Base-by-base conservation (phyloP, 2,888 invertebrate species). In the Yponomeuta plumbellus region DNA sequence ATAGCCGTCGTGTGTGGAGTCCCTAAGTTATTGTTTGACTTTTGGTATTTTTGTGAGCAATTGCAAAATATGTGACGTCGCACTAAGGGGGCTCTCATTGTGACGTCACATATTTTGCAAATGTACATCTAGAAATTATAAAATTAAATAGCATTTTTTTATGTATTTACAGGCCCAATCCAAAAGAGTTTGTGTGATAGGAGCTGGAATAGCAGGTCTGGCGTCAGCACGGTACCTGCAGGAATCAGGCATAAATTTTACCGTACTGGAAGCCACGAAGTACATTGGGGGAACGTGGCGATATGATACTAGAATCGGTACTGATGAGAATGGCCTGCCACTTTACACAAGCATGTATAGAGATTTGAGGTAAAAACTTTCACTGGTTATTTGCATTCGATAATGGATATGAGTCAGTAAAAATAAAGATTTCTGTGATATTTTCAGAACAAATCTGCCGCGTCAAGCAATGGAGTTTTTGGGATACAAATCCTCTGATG, bases 291-390 rank as follows among this genome's bases (percentile, higher is more conserved):
- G 91, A 10, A 89, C 88, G 1, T 91, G 91, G 91, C 73, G 89
- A 58, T 91, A 85, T 69, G 89, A 90, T 21, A 81, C 93, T 1
- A 76, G 88, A 39, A 80, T 86, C 17, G 93, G 92, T 0, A 76
- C 68, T 0, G 93, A 94, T 74, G 86, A 92, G 69, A 82, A 92
- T 78, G 94, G 94, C 0, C 70, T 91, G 13, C 93, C 93, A 0
- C 77, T 94, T 17, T 93, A 93, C 74, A 93, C 94, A 2, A 94
- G 94, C 85, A 94, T 95, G 94, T 95, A 95, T 74, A 92, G 92
- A 75, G 88, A 92, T 77, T 86, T 95, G 70, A 92, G 92, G 95
- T 95, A 44, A 5, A 26, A 26, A 26, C 2, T 4, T 11, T 59
- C 8, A 22, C 34, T 34, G 34, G 8, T 34, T 34, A 10, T 34